Evolutionary conservation across 2,888 invertebrate species (phyloP), one percentile per base, ranked within the genome.

Genomic region (Drosophila conformis): DNA sequence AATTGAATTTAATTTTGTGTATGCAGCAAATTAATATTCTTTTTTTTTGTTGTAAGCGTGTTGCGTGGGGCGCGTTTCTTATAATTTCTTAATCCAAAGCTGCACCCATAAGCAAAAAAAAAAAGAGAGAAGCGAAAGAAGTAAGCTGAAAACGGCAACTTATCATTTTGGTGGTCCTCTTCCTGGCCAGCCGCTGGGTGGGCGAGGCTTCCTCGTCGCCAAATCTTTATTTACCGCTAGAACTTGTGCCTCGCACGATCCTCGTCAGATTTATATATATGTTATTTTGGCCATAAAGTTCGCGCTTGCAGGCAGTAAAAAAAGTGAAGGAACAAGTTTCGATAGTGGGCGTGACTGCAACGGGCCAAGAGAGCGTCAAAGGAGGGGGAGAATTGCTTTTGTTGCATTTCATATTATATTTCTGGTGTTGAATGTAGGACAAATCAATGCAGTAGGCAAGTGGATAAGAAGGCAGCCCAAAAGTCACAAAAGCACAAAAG

Each of bases 401-500:
- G 68, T 64, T 72, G 67, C 65, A 49, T 76, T 59, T 60, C 33
- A 54, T 27, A 25, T 46, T 21, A 13, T 21, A 15, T 21, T 46
- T 25, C 7, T 25, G 7, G 46, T 15, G 46, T 25, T 25, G 46
- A 46, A 46, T 49, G 65, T 84, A 77, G 87, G 66, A 80, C 89
- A 90, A 91, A 84, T 79, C 78, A 89, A 90, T 83, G 85, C 89
- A 80, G 91, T 89, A 90, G 81, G 74, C 83, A 27, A 36, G 46
- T 15, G 7, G 46, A 25, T 25, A 38, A 69, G 46, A 29, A 53
- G 61, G 46, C 52, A 66, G 57, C 46, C 46, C 73, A 54, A 72
- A 57, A 58, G 36, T 36, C 57, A 76, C 53, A 57, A 31, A 56
- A 57, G 56, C 33, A 72, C 70, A 83, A 70, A 82, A 73, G 73